Evolutionary conservation across 2,888 invertebrate species (phyloP).

Genomic region (Xylophagus ater): DNA sequence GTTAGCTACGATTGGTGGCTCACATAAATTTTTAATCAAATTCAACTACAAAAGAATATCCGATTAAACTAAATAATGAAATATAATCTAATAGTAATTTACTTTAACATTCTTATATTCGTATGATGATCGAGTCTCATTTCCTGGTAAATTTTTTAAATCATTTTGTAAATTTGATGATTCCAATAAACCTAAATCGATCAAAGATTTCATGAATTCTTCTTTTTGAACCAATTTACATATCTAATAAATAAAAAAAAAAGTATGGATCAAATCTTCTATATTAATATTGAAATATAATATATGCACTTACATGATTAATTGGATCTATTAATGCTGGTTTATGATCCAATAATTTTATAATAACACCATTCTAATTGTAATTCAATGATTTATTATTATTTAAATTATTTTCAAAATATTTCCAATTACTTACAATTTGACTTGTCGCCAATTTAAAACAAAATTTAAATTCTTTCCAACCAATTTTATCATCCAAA

Average conservation of each 20-base stretch:
- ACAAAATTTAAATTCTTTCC: constrained; percentile 51
- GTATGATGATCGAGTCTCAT: constrained; percentile 19
- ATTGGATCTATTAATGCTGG: constrained; percentile 42
- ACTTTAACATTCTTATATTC: constrained; percentile 33
- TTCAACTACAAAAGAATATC: constrained; percentile 27
- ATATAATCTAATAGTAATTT: not conserved
- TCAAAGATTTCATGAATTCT: constrained; percentile 48
- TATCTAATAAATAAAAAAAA: constrained; percentile 20
- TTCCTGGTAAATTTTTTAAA: constrained; percentile 22
- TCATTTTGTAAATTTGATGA: constrained; percentile 27
- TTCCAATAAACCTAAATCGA: constrained; percentile 45
- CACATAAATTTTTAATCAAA: constrained; percentile 50
- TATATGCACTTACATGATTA: constrained; percentile 32
- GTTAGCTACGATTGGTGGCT: constrained; percentile 45
- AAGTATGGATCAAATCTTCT: not conserved
- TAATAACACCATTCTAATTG: constrained; percentile 42
- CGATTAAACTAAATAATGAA: not conserved
- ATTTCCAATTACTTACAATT: constrained; percentile 44
- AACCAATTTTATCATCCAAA: constrained; percentile 50
- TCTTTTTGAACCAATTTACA: constrained; percentile 51
- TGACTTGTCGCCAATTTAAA: constrained; percentile 52
- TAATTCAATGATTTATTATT: not conserved
- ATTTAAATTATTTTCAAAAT: not conserved
- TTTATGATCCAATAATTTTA: constrained; percentile 42
- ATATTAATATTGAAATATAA: not conserved